Evolutionary conservation across 2,113 vertebrate genomes (phyloP).

Genomic region (Oreochromis niloticus): DNA sequence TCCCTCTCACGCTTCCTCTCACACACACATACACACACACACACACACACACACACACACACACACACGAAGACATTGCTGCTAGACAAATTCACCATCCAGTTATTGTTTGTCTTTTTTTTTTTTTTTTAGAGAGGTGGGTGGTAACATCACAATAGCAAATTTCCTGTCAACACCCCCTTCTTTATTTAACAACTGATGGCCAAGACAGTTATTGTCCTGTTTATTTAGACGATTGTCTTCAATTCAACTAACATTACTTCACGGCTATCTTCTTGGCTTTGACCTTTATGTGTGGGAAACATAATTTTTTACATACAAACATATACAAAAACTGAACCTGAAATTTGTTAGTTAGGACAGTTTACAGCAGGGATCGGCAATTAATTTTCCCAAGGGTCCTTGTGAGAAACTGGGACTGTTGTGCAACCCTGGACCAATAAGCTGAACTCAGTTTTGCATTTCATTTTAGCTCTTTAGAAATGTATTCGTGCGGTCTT

Average conservation of each 20-base stretch:
- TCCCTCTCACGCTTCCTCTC: not conserved
- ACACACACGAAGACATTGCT: not conserved
- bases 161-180: not conserved
- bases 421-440: not conserved
- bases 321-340: not conserved
- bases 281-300: not conserved
- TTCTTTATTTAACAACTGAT: not conserved
- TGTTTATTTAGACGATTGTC: not conserved
- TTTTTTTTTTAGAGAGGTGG: not conserved
- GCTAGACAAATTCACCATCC: constrained; percentile 46
- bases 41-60: not conserved
- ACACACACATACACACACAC: too few relatives aligned
- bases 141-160: not conserved
- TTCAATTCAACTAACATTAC: not conserved
- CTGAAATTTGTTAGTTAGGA: not conserved
- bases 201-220: not conserved
- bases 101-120: not conserved
- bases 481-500: not conserved
- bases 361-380: not conserved
- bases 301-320: not conserved
- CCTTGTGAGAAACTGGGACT: not conserved
- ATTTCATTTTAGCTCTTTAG: not conserved
- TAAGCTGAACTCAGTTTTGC: not conserved
- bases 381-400: not conserved
- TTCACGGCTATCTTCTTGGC: not conserved